Evolutionary conservation across 2,797 vertebrate species (phyloP), one percentile per base, ranked within the genome.

Genomic region (Sebastes nivosus): DNA sequence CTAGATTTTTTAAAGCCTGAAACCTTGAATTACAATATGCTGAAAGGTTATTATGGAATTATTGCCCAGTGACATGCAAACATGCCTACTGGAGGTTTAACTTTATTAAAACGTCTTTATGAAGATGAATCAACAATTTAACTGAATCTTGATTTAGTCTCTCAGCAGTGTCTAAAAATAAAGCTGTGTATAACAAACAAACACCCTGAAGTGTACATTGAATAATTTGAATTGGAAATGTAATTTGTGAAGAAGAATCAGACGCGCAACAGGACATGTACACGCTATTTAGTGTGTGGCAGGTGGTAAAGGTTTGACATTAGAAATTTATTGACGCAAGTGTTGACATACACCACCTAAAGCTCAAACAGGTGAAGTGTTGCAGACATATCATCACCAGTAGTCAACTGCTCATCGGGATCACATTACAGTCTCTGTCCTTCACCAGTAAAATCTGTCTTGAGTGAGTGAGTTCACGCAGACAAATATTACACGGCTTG

Each of bases 281-380:
- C 18, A 69, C 25, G 81, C n/a, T 72, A 16, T 70, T 78, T 64
- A 72, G 24, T 75, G 22, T 80, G 82, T 85, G 83, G 83, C 71
- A 83, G 88, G 84, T 52, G 27, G 80, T 83, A 74, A 69, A 69
- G 25, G 67, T 87, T 87, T 92, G 82, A 88, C 83, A 82, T 72
- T 69, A 71, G 57, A 79, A 84, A 88, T 92, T 68, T 87, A 88
- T 87, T 77, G 88, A 85, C 83, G 81, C 80, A 77, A 83, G 75
- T 90, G 82, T 83, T 88, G 85, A 81, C 66, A 80, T 79, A 29
- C 16, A 77, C 67, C 80, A 88, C 16, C 36, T 67, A 73, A 72
- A 29, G 68, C 82, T 92, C 4, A 72, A 74, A 79, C 80, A 94
- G 80, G 83, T 72, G 34, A 87, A 93, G 85, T 91, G 82, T 91